These are phyloP conservation scores for Lucinisca nassula DNA, from an alignment of 2,888 invertebrate genomes.

Conservation along the genomic window DNA sequence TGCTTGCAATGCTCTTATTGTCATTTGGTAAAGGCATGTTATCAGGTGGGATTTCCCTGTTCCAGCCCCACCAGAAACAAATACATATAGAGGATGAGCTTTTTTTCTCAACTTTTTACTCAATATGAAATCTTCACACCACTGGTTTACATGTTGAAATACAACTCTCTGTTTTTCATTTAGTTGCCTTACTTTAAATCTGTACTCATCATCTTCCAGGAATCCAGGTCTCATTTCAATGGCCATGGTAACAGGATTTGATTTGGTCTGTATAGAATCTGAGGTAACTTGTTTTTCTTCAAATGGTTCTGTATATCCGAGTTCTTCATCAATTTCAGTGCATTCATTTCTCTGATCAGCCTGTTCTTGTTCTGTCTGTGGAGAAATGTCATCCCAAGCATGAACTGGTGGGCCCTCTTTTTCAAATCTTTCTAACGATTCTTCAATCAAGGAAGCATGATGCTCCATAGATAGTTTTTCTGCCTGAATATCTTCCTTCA, in stretches of 20 bases:
- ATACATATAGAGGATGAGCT: slow-evolving; percentile 26
- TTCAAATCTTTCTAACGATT: slow-evolving; percentile 32
- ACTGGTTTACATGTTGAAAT: slow-evolving; percentile 28
- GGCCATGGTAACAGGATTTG: neutral
- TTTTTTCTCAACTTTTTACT: slow-evolving; percentile 21
- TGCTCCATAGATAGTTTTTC: slow-evolving; percentile 27
- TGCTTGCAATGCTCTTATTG: slow-evolving; percentile 35
- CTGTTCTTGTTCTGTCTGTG: slow-evolving; percentile 25
- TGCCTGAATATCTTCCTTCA: slow-evolving; percentile 2
- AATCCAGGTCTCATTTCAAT: slow-evolving; percentile 15
- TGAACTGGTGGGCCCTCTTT: slow-evolving; percentile 29
- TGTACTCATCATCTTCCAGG: slow-evolving; percentile 18
- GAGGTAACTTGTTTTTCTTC: no score
- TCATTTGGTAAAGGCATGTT: slow-evolving; percentile 58
- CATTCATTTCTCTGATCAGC: slow-evolving; percentile 5
- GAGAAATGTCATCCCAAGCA: slow-evolving; percentile 37
- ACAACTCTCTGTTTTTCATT: slow-evolving; percentile 30
- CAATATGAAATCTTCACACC: slow-evolving; percentile 37
- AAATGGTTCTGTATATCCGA: neutral
- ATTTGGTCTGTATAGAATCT: no score
- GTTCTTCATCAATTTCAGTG: neutral
- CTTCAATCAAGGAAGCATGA: slow-evolving; percentile 7
- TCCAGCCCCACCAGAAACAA: slow-evolving; percentile 62
- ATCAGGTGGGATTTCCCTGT: no score
- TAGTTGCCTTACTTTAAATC: slow-evolving; percentile 4